Base-by-base conservation (phyloP, 2,797 vertebrate species). In the Myotis daubentonii region DNA sequence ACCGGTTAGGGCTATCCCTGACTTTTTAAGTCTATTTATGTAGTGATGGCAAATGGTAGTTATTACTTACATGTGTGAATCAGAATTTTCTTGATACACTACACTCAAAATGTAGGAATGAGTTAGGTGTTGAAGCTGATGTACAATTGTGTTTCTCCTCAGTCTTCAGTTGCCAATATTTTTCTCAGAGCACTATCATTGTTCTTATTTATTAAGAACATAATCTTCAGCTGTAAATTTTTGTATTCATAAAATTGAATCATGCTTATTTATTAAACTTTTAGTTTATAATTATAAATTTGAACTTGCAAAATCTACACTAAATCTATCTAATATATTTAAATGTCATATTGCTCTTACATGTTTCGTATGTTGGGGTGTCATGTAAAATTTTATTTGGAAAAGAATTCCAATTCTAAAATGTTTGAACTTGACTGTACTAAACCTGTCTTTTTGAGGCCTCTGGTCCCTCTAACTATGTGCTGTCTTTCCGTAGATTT, bases 401-500 rank as follows among this genome's bases (percentile, higher is more conserved):
- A 78, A 93, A 80, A 62, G n/a, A 19, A 6, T 68, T 33, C 13
- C 6, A 0, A 57, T 94, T 89, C 7, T 70, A n/a, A 57, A 41
- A 6, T 13, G 49, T 79, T 71, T 70, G 84, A 84, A 28, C 2
- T 20, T 16, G 13, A 19, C 41, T 30, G 15, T 38, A 5, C 5
- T 62, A 51, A 83, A 15, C 30, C 13, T 2, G 0, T 79, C 28
- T 55, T 23, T 93, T 74, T 13, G 57, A 60, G 20, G 49, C 25
- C 51, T 6, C 41, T 57, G 30, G 16, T n/a, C 36, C 25, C 9
- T 23, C 12, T 6, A 0, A 11, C 22, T 81, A 17, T 12, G 13
- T 57, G 66, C 51, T 94, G 17, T 78, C 57, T 87, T 22, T 49
- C n/a, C 92, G 8, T 92, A 99, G 99, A 98, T 99, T 99, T 97